Conservation (phyloP, 1,140 invertebrate species). For the Babylonia areolata region DNA sequence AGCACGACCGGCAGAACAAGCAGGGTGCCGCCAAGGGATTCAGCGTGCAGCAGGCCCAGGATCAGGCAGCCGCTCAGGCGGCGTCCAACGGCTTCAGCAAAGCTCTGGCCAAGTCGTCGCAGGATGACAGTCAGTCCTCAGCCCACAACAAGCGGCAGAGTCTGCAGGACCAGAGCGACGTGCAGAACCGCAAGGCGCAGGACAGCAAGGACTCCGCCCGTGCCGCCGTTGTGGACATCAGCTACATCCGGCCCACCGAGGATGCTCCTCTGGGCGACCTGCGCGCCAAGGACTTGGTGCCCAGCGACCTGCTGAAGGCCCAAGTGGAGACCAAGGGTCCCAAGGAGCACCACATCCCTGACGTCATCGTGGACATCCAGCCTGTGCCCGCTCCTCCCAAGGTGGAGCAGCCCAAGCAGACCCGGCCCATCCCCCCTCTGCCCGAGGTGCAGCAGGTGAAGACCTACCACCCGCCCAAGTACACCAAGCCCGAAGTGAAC, state of each 20-base stretch:
- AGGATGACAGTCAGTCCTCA: conserved; percentile 37
- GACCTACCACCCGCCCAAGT: conserved; percentile 23
- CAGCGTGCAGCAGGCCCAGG: neutral
- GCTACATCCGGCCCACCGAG: neutral
- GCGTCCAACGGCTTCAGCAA: conserved; percentile 4
- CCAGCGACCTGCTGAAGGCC: neutral
- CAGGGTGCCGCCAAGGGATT: neutral
- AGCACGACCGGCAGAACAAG: conserved; percentile 14
- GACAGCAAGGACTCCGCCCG: neutral
- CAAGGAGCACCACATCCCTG: conserved; percentile 11
- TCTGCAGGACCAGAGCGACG: conserved; percentile 8
- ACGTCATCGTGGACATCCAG: conserved; percentile 35
- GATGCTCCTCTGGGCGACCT: conserved; percentile 18
- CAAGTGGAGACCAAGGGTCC: neutral
- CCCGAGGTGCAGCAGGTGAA: conserved; percentile 34
- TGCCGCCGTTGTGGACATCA: neutral
- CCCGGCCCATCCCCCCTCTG: neutral
- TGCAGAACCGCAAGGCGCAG: neutral
- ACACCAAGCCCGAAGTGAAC: conserved; percentile 39
- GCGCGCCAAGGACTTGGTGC: conserved; percentile 1
- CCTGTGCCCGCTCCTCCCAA: conserved; percentile 5
- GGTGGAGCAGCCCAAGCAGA: conserved; percentile 27
- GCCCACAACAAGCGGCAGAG: conserved; percentile 5
- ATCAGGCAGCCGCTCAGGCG: neutral
- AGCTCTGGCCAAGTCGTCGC: neutral